Percentiles rank a stretch among this genome's conserved stretches.
These are phyloP conservation scores for Deladenus siricidicola DNA, from an alignment of 2,888 invertebrate species.

Conservation along the genomic window DNA sequence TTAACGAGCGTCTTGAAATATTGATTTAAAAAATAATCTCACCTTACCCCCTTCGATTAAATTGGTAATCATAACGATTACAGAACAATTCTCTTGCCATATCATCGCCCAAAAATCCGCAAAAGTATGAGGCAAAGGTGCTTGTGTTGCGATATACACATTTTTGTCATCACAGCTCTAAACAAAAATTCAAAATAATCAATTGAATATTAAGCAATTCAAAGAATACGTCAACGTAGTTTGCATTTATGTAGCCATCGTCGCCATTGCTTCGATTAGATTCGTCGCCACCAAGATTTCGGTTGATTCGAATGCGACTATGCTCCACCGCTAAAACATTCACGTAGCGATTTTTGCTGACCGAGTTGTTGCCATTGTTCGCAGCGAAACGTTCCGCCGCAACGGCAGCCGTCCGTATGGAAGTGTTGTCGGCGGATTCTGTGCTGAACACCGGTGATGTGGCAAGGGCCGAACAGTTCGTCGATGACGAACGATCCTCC, in stretches of 20 bases:
- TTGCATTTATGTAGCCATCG: slow-evolving; percentile 32
- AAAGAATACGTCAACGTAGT: slow-evolving; percentile 29
- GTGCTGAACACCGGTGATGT: background rate
- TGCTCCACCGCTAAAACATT: slow-evolving; percentile 47
- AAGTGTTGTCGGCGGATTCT: background rate
- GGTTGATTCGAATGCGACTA: slow-evolving; percentile 38
- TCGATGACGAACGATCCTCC: background rate
- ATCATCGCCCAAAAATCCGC: slow-evolving; percentile 41
- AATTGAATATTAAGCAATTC: background rate
- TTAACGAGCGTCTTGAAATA: too few relatives aligned
- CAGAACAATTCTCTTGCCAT: slow-evolving; percentile 47
- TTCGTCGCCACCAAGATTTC: slow-evolving; percentile 8
- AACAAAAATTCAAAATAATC: slow-evolving; percentile 13
- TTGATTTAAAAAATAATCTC: background rate
- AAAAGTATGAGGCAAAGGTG: slow-evolving; percentile 50
- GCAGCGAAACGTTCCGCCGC: background rate
- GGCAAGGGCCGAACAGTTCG: background rate
- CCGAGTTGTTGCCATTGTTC: slow-evolving; percentile 14
- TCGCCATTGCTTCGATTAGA: slow-evolving; percentile 27
- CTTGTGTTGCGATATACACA: slow-evolving; percentile 51
- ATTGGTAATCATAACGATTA: slow-evolving; percentile 50
- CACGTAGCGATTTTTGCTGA: slow-evolving; percentile 35
- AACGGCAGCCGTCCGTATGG: background rate
- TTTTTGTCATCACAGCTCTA: slow-evolving; percentile 40
- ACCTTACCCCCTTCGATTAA: slow-evolving; percentile 47